A percentile compares a stretch with the other conserved stretches of the same genome.
phyloP scores from a whole-genome alignment of 2,797 vertebrate genomes.

The Nyctibius grandis region DNA sequence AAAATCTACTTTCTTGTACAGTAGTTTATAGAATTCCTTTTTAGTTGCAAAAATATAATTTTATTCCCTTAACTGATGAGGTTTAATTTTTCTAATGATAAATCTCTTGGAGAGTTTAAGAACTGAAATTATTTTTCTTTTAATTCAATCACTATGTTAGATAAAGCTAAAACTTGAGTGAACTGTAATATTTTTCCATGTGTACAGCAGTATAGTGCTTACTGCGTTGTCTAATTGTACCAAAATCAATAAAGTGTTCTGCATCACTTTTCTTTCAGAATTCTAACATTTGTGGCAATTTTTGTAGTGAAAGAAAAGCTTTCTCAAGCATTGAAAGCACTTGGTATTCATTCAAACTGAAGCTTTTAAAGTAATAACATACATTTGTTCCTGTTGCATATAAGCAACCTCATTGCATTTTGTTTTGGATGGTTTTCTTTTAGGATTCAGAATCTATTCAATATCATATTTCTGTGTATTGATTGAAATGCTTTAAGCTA shows the following conservation, averaged over 20 bases:
- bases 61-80: background rate
- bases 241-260: background rate
- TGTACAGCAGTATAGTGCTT: background rate
- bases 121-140: background rate
- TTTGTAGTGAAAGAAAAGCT: background rate
- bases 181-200: background rate
- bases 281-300: background rate
- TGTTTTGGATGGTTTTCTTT: background rate
- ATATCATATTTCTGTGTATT: background rate
- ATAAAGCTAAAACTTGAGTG: background rate
- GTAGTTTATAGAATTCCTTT: background rate
- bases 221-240: background rate
- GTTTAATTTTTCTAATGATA: background rate
- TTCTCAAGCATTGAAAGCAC: background rate
- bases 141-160: background rate
- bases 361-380: background rate
- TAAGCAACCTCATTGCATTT: background rate
- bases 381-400: background rate
- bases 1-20: background rate
- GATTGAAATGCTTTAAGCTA: background rate
- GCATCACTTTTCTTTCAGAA: background rate
- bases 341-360: background rate
- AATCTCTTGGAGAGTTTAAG: background rate
- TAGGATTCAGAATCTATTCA: background rate
- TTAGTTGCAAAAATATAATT: background rate